Percentiles rank a stretch among this genome's conserved stretches.
These are phyloP conservation scores for Agrotis clavis DNA, from an alignment of 2,888 invertebrate species.

Conservation along the genomic window DNA sequence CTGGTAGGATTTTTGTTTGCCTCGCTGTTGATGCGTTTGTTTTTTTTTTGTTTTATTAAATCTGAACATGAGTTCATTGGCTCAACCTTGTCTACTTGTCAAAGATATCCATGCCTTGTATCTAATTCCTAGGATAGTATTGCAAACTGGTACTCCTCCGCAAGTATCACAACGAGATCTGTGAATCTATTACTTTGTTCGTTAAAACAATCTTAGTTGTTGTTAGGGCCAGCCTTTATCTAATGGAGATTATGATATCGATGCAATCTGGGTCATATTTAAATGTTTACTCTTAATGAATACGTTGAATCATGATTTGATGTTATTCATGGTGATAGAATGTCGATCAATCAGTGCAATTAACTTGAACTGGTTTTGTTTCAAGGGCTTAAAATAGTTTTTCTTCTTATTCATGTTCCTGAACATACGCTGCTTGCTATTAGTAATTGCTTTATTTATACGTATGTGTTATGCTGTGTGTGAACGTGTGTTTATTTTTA, in stretches of 20 bases:
- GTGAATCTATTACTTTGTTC: slow-evolving; percentile 40
- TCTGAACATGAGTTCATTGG: neutral
- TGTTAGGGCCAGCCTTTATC: slow-evolving; percentile 36
- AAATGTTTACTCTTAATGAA: slow-evolving; percentile 45
- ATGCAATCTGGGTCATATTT: slow-evolving; percentile 51
- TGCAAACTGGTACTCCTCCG: neutral
- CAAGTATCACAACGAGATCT: slow-evolving; percentile 10
- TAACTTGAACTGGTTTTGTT: slow-evolving; percentile 33
- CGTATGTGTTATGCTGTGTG: neutral
- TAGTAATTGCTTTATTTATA: neutral
- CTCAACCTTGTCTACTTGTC: too few relatives aligned
- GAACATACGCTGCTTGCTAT: neutral
- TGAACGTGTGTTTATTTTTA: too few relatives aligned
- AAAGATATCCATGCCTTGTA: neutral
- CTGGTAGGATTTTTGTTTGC: too few relatives aligned
- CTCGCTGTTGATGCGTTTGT: too few relatives aligned
- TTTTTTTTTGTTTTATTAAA: neutral
- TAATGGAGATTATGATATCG: slow-evolving; percentile 39
- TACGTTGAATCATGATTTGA: slow-evolving; percentile 33
- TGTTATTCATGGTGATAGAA: slow-evolving; percentile 41
- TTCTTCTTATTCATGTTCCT: neutral
- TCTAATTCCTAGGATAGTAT: neutral
- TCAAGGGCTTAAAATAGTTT: slow-evolving; percentile 21
- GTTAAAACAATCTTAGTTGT: slow-evolving; percentile 20
- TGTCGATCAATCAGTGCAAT: slow-evolving; percentile 34